Base-by-base conservation (phyloP, 1,140 invertebrate genomes). In the Saccostrea cuccullata region DNA sequence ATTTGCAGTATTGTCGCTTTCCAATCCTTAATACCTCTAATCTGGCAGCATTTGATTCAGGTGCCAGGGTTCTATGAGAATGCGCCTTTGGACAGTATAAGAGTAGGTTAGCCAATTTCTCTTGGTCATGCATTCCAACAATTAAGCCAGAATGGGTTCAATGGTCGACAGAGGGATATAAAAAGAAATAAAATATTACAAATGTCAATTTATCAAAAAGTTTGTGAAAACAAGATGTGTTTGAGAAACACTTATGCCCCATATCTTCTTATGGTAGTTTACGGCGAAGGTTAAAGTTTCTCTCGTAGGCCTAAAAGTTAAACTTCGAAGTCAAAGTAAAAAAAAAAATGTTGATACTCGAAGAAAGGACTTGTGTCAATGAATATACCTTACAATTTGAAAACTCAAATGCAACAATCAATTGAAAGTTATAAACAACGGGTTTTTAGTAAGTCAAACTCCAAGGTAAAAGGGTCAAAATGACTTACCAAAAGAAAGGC, bases 1-100 rank as follows among this genome's bases (percentile, higher is more conserved):
- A 77, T 77, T 77, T 77, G 26, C 26, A 36, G 70, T 77, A 77
- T 26, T 77, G 70, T 77, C 70, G 70, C 70, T 77, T 77, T 77
- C 70, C 30, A 77, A 30, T 12, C 70, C 70, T 64, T 20, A 20
- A 64, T 64, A 5, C 58, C 17, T 64, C 58, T 17, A 77, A 77
- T 77, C 26, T 77, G 70, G 70, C 70, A 40, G 13, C 70, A 4
- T 77, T 36, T 36, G 70, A 77, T 77, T 77, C 70, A 36, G 70
- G 30, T 26, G 30, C 26, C 5, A 26, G 30, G 30, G 30, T 26
- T 30, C 23, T 26, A 26, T 9, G 60, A 67, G 60, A 67, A 15
- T 64, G 13, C n/a, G 58, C 15, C 47, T 77, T 77, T 77, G 70
- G 70, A 26, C 26, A 77, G 70, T 5, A 15, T 77, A 77, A 13